Percentiles rank a stretch among this genome's conserved stretches.
phyloP scores from a whole-genome alignment of 2,113 vertebrate genomes.

The Rhabdornis inornatus region DNA sequence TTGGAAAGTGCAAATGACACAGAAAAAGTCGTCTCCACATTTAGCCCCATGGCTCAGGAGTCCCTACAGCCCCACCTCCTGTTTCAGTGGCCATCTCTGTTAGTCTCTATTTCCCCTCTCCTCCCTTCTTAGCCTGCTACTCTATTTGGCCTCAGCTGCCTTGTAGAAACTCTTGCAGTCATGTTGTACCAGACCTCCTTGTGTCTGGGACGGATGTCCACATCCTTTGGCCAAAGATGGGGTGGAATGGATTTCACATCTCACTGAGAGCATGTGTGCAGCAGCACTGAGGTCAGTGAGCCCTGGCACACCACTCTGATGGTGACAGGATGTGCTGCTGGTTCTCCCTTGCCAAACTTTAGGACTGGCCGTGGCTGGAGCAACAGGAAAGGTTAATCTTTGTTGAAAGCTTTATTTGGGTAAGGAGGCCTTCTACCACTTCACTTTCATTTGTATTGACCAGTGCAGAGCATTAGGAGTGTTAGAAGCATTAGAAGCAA shows the following conservation, averaged over 20 bases:
- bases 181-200: not conserved
- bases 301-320: rapidly evolving
- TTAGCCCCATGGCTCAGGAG: not conserved
- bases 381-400: not conserved
- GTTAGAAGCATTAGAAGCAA: not conserved
- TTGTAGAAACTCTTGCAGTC: not conserved
- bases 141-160: not conserved
- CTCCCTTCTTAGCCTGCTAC: not conserved
- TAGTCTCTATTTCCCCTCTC: not conserved
- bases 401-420: not conserved
- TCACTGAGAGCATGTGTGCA: not conserved
- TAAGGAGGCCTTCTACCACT: not conserved
- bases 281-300: not conserved
- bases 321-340: not conserved
- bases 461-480: not conserved
- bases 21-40: not conserved
- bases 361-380: not conserved
- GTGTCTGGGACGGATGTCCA: not conserved
- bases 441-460: not conserved
- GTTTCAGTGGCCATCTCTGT: not conserved
- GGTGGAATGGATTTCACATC: not conserved
- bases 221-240: not conserved
- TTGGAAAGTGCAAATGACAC: not conserved
- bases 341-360: not conserved
- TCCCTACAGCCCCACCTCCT: not conserved